phyloP scores from a whole-genome alignment of 2,113 vertebrate genomes.

The Sapajus apella region DNA sequence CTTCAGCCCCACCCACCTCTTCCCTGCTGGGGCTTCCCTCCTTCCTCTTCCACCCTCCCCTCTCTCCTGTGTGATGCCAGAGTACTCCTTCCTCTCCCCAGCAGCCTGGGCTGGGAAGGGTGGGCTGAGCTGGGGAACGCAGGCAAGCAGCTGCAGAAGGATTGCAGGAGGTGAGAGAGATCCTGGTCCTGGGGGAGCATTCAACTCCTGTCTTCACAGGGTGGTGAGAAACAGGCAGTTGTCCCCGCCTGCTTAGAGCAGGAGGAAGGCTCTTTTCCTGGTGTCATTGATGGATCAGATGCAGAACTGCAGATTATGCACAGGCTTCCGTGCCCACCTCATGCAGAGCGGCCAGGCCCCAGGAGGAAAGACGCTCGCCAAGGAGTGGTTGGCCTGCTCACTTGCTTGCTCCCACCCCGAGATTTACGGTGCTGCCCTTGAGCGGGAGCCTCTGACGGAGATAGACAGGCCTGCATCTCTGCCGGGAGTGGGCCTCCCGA shows the following conservation, averaged over 20 bases:
- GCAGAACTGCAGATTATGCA: not conserved
- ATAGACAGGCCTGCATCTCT: conserved; percentile 59
- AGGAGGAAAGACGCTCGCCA: not conserved
- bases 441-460: conserved; percentile 38
- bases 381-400: not conserved
- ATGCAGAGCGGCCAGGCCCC: not conserved
- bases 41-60: too few relatives aligned
- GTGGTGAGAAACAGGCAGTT: not conserved
- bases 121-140: not conserved
- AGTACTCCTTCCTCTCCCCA: not conserved
- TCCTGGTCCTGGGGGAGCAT: not conserved
- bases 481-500: not conserved
- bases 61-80: not conserved
- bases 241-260: not conserved
- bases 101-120: not conserved
- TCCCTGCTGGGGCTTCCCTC: not conserved
- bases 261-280: not conserved
- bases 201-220: not conserved
- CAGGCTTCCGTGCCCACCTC: fast-evolving
- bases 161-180: not conserved
- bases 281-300: conserved; percentile 45
- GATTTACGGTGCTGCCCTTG: conserved; percentile 67
- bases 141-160: not conserved
- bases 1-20: not conserved
- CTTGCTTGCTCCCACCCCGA: not conserved